Evolutionary conservation across 2,888 invertebrate genomes (phyloP).

Genomic region (Drosophila peninsularis): DNA sequence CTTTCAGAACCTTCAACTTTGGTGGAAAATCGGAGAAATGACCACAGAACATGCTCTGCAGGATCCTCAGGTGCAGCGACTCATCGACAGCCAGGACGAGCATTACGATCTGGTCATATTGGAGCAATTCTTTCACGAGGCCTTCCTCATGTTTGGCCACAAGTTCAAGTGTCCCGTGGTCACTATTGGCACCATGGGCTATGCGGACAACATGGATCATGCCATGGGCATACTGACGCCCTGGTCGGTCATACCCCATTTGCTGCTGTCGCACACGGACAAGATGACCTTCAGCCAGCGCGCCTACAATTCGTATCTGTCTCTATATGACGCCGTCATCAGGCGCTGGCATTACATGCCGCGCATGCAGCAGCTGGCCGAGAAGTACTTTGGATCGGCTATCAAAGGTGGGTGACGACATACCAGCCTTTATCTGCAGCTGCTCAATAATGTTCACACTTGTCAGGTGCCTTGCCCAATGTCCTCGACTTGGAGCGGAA

Average conservation of each 20-base stretch:
- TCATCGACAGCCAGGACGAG: slow-evolving; percentile 81
- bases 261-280: slow-evolving; percentile 81
- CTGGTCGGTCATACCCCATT: slow-evolving; percentile 83
- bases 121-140: slow-evolving; percentile 85
- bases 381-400: slow-evolving; percentile 76
- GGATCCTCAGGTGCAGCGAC: slow-evolving; percentile 72
- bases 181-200: slow-evolving; percentile 84
- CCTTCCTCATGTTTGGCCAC: slow-evolving; percentile 84
- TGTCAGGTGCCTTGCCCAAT: slow-evolving; percentile 81
- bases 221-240: slow-evolving; percentile 84
- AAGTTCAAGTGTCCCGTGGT: slow-evolving; percentile 84
- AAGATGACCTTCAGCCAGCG: slow-evolving; percentile 84
- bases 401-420: slow-evolving; percentile 65
- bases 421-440: background rate
- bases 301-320: slow-evolving; percentile 82
- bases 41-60: slow-evolving; percentile 82
- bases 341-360: slow-evolving; percentile 83
- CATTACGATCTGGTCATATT: slow-evolving; percentile 84
- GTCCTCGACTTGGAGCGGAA: slow-evolving; percentile 85
- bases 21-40: slow-evolving; percentile 80
- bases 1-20: slow-evolving; percentile 81
- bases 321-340: slow-evolving; percentile 78
- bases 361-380: slow-evolving; percentile 82
- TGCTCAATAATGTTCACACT: background rate
- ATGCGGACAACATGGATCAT: slow-evolving; percentile 84